A percentile compares a stretch with the other conserved stretches of the same genome.
Evolutionary conservation across 2,888 invertebrate genomes (phyloP).

Genomic region (Drosophila mayaguana): DNA sequence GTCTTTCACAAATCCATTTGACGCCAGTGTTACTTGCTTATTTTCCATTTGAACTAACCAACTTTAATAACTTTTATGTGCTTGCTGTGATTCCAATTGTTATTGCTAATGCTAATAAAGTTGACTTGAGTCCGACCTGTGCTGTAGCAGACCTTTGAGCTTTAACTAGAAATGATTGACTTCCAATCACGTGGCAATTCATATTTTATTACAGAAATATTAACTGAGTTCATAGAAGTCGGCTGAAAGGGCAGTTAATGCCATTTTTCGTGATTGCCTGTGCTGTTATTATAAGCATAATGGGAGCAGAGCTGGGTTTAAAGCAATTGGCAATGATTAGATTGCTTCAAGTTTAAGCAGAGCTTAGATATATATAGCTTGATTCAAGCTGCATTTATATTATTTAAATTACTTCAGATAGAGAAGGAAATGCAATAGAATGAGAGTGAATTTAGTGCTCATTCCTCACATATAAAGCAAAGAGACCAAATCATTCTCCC

Average conservation of each 20-base stretch:
- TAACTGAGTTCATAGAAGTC: neutral
- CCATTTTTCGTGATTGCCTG: neutral
- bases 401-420: neutral
- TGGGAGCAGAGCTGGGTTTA: neutral
- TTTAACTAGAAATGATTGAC: neutral
- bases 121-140: neutral
- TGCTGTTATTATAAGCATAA: neutral
- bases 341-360: neutral
- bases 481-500: too few relatives aligned
- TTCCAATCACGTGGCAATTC: neutral
- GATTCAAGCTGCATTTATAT: neutral
- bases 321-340: neutral
- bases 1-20: conserved; percentile 22
- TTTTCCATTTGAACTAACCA: conserved; percentile 24
- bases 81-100: conserved; percentile 22
- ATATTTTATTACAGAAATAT: neutral
- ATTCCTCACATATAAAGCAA: neutral
- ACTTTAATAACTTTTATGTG: conserved; percentile 25
- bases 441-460: neutral
- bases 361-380: neutral
- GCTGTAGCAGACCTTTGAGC: neutral
- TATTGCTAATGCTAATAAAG: neutral
- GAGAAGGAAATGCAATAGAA: neutral
- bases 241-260: neutral
- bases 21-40: conserved; percentile 10